Evolutionary conservation across 2,113 vertebrate species (phyloP).

Genomic region (Calonectris borealis): DNA sequence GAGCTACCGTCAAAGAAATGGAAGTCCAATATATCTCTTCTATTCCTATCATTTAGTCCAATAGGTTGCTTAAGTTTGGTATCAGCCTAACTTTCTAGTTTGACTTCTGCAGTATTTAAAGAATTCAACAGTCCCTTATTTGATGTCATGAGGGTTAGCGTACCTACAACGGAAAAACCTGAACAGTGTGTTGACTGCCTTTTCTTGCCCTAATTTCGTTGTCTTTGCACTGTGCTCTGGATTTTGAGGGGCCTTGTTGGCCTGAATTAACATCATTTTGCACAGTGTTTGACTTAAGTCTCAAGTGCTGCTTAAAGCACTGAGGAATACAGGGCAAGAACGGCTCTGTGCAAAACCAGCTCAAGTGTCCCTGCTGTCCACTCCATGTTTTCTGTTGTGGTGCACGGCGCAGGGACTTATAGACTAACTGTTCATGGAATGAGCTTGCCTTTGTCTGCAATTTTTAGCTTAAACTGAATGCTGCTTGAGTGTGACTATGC

Average conservation of each 20-base stretch:
- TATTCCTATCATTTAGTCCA: neutral
- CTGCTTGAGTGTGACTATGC: neutral
- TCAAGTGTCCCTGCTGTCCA: neutral
- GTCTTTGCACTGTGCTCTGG: neutral
- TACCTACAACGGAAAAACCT: neutral
- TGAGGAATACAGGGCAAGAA: neutral
- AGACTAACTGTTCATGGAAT: neutral
- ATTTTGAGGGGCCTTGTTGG: neutral
- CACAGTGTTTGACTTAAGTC: neutral
- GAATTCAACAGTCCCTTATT: neutral
- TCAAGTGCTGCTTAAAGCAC: neutral
- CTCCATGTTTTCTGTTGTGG: neutral
- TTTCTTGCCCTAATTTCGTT: neutral
- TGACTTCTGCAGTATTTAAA: neutral
- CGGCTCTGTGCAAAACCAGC: neutral
- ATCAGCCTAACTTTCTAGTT: neutral
- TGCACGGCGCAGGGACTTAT: rapidly evolving
- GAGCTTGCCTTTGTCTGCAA: neutral
- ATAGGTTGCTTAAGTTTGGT: neutral
- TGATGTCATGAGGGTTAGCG: neutral
- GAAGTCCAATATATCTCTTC: neutral
- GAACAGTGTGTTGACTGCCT: neutral
- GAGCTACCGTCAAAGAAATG: neutral
- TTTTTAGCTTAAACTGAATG: neutral
- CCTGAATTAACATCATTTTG: neutral